Evolutionary conservation across 2,888 invertebrate species (phyloP).

Genomic region (Atherix ibis): DNA sequence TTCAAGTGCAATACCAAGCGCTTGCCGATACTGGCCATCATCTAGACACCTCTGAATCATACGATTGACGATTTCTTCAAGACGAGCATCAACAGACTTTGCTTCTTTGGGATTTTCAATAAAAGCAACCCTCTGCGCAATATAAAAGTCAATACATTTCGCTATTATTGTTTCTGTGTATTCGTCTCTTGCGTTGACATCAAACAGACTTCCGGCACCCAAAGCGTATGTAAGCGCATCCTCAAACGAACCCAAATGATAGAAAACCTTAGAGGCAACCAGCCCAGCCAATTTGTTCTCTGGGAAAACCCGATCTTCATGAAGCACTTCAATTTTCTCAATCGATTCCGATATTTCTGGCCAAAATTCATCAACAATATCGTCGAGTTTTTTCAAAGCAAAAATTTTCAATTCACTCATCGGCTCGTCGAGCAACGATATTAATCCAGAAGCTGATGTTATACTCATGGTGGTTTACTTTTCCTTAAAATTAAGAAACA

Average conservation of each 20-base stretch:
- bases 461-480: constrained; percentile 38
- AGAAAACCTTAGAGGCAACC: constrained; percentile 96
- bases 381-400: constrained; percentile 80
- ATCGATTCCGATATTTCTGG: constrained; percentile 97
- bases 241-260: constrained; percentile 92
- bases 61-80: constrained; percentile 88
- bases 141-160: constrained; percentile 95
- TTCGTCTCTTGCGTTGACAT: constrained; percentile 84
- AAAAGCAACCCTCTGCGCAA: constrained; percentile 64
- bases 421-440: constrained; percentile 88
- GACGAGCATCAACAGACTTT: constrained; percentile 58
- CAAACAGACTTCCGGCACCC: constrained; percentile 87
- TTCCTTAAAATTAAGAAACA: constrained; percentile 2
- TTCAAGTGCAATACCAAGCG: constrained; percentile 89
- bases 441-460: constrained; percentile 68
- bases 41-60: constrained; percentile 95
- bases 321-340: constrained; percentile 91
- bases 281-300: constrained; percentile 89
- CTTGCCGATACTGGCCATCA: constrained; percentile 89
- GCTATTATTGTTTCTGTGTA: constrained; percentile 96
- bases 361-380: constrained; percentile 96
- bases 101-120: constrained; percentile 49
- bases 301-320: constrained; percentile 78
- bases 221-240: constrained; percentile 95
- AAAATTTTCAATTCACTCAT: constrained; percentile 87